A percentile compares a stretch with the other conserved stretches of the same genome.
phyloP scores from a whole-genome alignment of 2,888 invertebrate species.

The Rutpela maculata region DNA sequence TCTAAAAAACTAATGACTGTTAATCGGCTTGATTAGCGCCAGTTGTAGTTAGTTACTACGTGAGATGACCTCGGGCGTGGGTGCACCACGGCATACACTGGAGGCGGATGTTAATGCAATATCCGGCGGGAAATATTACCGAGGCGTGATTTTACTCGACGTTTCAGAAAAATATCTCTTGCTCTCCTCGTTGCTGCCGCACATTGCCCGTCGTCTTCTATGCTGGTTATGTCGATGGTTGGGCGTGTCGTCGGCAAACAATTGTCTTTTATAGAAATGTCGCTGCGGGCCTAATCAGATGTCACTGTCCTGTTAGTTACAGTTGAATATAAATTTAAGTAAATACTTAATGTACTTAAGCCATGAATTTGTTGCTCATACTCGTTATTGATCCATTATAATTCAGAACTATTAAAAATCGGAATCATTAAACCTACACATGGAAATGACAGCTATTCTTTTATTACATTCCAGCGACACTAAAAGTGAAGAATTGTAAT shows the following conservation, averaged over 20 bases:
- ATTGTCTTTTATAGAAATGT: conserved; percentile 40
- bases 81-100: conserved; percentile 48
- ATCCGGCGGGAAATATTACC: conserved; percentile 62
- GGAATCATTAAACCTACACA: too few relatives aligned
- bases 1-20: conserved; percentile 8
- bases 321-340: conserved; percentile 2
- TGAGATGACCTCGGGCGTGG: conserved; percentile 60
- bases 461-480: too few relatives aligned
- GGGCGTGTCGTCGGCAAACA: conserved; percentile 45
- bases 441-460: too few relatives aligned
- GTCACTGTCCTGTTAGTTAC: conserved; percentile 4
- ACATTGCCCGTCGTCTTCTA: not conserved
- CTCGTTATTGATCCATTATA: too few relatives aligned
- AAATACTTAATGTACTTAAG: conserved; percentile 13
- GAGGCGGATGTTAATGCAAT: conserved; percentile 64
- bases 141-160: conserved; percentile 56
- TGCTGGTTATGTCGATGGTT: conserved; percentile 18
- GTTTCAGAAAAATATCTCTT: conserved; percentile 41
- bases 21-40: conserved; percentile 30
- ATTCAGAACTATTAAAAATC: too few relatives aligned
- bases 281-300: conserved; percentile 9
- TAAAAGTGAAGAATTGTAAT: too few relatives aligned
- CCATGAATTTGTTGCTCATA: too few relatives aligned
- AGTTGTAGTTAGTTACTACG: conserved; percentile 33
- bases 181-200: conserved; percentile 4